These are phyloP conservation scores for Synanthedon tipuliformis DNA, from an alignment of 2,888 invertebrate genomes.

Conservation along the genomic window DNA sequence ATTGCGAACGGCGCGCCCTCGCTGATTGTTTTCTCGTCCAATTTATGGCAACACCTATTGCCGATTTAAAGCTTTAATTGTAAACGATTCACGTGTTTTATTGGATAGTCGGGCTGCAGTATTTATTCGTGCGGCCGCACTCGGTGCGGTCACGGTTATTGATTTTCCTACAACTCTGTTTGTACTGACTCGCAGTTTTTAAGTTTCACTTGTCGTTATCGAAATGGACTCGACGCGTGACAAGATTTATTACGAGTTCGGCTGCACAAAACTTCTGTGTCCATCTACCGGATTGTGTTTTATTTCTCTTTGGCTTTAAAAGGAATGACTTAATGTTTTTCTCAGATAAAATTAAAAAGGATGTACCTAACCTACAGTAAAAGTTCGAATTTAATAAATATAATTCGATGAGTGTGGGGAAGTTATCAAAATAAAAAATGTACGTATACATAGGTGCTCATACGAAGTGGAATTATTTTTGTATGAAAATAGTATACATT, in stretches of 20 bases:
- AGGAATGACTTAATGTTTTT: neutral
- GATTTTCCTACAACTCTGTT: constrained; percentile 46
- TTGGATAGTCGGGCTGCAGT: constrained; percentile 60
- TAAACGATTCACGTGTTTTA: constrained; percentile 69
- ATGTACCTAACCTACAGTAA: too few relatives aligned
- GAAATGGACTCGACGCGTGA: constrained; percentile 14
- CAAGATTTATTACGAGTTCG: constrained; percentile 21
- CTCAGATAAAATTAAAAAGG: too few relatives aligned
- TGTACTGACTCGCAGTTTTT: constrained; percentile 32
- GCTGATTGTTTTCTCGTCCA: constrained; percentile 68
- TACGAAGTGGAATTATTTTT: too few relatives aligned
- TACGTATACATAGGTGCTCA: too few relatives aligned
- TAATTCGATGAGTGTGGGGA: too few relatives aligned
- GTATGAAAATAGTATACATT: too few relatives aligned
- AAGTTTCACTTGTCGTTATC: constrained; percentile 27
- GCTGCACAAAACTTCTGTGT: constrained; percentile 4
- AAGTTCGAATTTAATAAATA: too few relatives aligned
- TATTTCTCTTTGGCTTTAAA: neutral
- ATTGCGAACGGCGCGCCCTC: constrained; percentile 64
- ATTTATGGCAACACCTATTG: constrained; percentile 71
- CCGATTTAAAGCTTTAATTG: constrained; percentile 71
- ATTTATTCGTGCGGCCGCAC: constrained; percentile 57
- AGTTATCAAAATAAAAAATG: too few relatives aligned
- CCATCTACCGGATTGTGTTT: neutral
- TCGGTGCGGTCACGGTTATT: constrained; percentile 59